Base-by-base conservation (phyloP, 2,113 vertebrate species). In the Forbesichthys papilliferus region DNA sequence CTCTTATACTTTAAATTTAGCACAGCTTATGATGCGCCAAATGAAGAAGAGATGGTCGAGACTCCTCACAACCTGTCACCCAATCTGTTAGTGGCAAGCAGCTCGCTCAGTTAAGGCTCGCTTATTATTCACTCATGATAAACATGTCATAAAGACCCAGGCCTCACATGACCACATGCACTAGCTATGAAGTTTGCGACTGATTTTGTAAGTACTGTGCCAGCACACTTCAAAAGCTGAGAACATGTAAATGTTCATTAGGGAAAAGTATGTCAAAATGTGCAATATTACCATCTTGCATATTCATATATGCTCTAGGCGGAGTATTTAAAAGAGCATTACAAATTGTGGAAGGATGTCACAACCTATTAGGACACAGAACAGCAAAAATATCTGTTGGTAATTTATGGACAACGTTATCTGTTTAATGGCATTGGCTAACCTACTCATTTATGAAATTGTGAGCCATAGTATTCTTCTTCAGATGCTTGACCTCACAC, bases 1-100 rank as follows among this genome's bases (percentile, higher is more conserved):
- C 51, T 77, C 64, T 83, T 61, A 57, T 56, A 9, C 34, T 77
- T 83, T 86, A 80, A 75, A 81, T 84, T 75, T 73, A 86, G 82
- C 73, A 75, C 68, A 72, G 63, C 42, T 16, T 64, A 69, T 87
- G 86, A 81, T 78, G 78, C 85, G 77, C 36, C 68, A 81, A 83
- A 87, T 88, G 68, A 87, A 58, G 78, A 76, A 65, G 20, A 49
- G 27, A 78, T 61, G 27, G 68, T 83, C 61, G 74, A 78, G 70
- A 68, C 56, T 80, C 67, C 75, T 73, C 74, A 74, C 84, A 89
- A 74, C 78, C 79, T 86, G 80, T 88, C 86, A 83, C 61, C 68
- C 73, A 73, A 74, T 63, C 75, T 81, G 79, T 83, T 67, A 79
- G 64, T 67, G 71, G 56, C 59, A 46, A 69, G 48, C 67, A 14